These are phyloP conservation scores for Drosophila eugracilis DNA, from an alignment of 1,140 invertebrate species.

Conservation along the genomic window DNA sequence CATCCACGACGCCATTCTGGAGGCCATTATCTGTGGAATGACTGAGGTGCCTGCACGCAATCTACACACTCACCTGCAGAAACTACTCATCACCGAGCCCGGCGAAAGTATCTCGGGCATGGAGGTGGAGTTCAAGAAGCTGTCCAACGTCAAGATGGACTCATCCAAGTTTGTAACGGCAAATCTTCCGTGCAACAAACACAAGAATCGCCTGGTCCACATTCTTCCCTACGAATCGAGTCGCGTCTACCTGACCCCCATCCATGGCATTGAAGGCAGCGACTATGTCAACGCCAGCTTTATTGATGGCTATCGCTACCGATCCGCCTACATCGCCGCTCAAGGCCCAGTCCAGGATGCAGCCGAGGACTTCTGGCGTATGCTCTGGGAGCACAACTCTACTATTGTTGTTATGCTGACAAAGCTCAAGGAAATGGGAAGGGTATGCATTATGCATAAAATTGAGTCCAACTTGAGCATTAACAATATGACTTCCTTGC, in stretches of 20 bases:
- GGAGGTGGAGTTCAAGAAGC: slow-evolving; percentile 99
- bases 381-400: slow-evolving; percentile 99
- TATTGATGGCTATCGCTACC: slow-evolving; percentile 97
- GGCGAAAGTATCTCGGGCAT: slow-evolving; percentile 97
- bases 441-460: slow-evolving; percentile 87
- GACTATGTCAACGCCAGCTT: slow-evolving; percentile 99
- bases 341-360: slow-evolving; percentile 98
- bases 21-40: slow-evolving; percentile 97
- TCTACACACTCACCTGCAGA: slow-evolving; percentile 97
- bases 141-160: slow-evolving; percentile 97
- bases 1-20: slow-evolving; percentile 98
- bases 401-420: slow-evolving; percentile 99
- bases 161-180: slow-evolving; percentile 97
- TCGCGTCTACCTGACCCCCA: slow-evolving; percentile 96
- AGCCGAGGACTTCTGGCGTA: slow-evolving; percentile 99
- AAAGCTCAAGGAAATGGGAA: slow-evolving; percentile 98
- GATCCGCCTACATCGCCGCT: slow-evolving; percentile 98
- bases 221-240: slow-evolving; percentile 98
- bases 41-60: slow-evolving; percentile 97
- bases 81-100: slow-evolving; percentile 92
- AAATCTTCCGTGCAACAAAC: slow-evolving; percentile 98
- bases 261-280: slow-evolving; percentile 96
- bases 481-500: slow-evolving; percentile 14
- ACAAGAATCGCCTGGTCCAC: slow-evolving; percentile 98
- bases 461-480: no score